These are phyloP conservation scores for Falco biarmicus DNA, from an alignment of 2,797 vertebrate genomes.

Conservation along the genomic window DNA sequence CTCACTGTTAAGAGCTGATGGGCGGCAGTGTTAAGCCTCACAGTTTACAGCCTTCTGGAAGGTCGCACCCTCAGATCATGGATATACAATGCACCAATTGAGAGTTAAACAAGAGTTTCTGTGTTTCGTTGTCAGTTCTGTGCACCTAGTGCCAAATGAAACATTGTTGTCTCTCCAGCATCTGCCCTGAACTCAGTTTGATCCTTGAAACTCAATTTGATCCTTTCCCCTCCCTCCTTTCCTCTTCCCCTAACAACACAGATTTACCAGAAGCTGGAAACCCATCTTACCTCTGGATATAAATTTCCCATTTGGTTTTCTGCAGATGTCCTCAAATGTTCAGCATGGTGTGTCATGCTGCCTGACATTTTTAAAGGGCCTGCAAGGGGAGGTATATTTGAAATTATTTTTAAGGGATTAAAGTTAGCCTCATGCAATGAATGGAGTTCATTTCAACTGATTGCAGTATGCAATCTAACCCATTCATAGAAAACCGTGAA, in stretches of 20 bases:
- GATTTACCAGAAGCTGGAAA: slow-evolving; percentile 7
- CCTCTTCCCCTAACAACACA: background rate
- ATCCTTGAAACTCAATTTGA: slow-evolving; percentile 38
- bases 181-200: slow-evolving; percentile 53
- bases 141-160: slow-evolving; percentile 38
- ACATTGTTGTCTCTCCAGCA: slow-evolving; percentile 22
- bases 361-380: background rate
- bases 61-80: background rate
- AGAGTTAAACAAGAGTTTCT: slow-evolving; percentile 45
- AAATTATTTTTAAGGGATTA: background rate
- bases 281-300: background rate
- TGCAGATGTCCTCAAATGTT: background rate
- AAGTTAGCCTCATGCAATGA: background rate
- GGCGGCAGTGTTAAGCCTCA: background rate
- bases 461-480: background rate
- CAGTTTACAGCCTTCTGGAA: background rate
- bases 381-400: background rate
- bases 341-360: background rate
- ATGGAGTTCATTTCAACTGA: background rate
- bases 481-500: background rate
- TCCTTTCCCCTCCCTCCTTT: background rate
- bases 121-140: background rate
- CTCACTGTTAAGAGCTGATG: background rate
- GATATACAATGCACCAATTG: slow-evolving; percentile 15
- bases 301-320: background rate